phyloP scores from a whole-genome alignment of 1,140 invertebrate genomes.

The Zophobas atratus region DNA sequence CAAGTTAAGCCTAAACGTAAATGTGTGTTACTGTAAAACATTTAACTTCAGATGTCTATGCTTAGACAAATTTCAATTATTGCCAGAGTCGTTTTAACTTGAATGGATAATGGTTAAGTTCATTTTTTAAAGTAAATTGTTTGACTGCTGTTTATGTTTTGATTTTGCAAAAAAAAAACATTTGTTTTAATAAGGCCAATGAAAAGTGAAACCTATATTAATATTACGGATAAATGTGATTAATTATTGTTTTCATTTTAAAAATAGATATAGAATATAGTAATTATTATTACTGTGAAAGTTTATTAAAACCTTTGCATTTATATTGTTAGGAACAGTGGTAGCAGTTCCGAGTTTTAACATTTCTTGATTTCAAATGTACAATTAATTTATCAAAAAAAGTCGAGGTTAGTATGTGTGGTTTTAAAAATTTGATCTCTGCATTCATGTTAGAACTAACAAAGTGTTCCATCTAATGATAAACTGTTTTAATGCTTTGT shows the following conservation, averaged over 20 bases:
- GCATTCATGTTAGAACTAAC: constrained; percentile 5
- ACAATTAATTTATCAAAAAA: constrained; percentile 23
- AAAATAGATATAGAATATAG: constrained; percentile 27
- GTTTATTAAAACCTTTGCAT: constrained; percentile 36
- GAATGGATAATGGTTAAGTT: constrained; percentile 19
- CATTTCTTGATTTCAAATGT: constrained; percentile 18
- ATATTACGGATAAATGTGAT: constrained; percentile 44
- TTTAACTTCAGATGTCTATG: constrained; percentile 33
- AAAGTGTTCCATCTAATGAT: constrained; percentile 1
- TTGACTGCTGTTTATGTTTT: constrained; percentile 27
- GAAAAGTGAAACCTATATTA: constrained; percentile 13
- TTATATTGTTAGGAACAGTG: constrained; percentile 29
- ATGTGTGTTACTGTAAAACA: constrained; percentile 83
- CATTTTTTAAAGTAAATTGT: constrained; percentile 1
- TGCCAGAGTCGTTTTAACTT: constrained; percentile 33
- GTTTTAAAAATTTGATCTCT: constrained; percentile 37
- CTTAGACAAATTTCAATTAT: constrained; percentile 40
- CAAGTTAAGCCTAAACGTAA: constrained; percentile 85
- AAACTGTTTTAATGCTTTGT: constrained; percentile 3
- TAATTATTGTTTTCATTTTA: constrained; percentile 45
- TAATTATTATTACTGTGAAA: constrained; percentile 32
- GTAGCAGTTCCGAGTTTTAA: constrained; percentile 29
- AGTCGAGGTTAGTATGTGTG: constrained; percentile 30
- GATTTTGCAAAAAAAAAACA: constrained; percentile 26
- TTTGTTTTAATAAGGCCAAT: constrained; percentile 34